Evolutionary conservation across 2,888 invertebrate species (phyloP).

Genomic region (Polia nebulosa): DNA sequence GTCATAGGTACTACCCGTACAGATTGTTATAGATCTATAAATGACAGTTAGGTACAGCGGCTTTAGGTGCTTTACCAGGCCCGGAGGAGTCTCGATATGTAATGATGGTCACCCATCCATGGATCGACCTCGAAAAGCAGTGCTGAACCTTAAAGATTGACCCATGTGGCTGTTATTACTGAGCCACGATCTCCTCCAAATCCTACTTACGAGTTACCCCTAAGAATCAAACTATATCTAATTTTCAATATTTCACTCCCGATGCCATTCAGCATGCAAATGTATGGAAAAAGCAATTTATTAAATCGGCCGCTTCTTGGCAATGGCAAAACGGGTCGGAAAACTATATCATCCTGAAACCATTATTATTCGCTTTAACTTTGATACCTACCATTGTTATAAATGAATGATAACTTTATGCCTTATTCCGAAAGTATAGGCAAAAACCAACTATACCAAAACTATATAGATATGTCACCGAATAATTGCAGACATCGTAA

Average conservation of each 20-base stretch:
- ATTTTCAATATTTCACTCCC: slow-evolving; percentile 12
- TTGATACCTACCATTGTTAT: background rate
- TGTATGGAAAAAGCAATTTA: slow-evolving; percentile 34
- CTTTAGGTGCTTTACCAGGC: too few species aligned
- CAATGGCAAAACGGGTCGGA: slow-evolving; percentile 17
- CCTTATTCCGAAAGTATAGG: background rate
- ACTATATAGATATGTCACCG: too few species aligned
- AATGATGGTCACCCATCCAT: too few species aligned
- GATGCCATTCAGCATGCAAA: slow-evolving; percentile 26
- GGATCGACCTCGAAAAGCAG: too few species aligned
- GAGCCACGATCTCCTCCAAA: background rate
- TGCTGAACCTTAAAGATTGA: too few species aligned
- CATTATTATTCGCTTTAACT: slow-evolving; percentile 25
- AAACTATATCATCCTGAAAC: slow-evolving; percentile 31
- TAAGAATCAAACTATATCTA: background rate
- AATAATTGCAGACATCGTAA: too few species aligned
- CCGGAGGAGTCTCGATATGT: too few species aligned
- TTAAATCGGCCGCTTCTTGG: slow-evolving; percentile 31
- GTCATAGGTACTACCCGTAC: too few species aligned
- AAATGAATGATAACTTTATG: background rate
- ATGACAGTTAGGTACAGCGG: too few species aligned
- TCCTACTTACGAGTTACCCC: background rate
- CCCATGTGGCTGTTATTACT: too few species aligned
- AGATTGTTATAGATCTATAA: too few species aligned
- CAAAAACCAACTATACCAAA: too few species aligned